Evolutionary conservation across 2,888 invertebrate species (phyloP).

Genomic region (Luffia ferchaultella): DNA sequence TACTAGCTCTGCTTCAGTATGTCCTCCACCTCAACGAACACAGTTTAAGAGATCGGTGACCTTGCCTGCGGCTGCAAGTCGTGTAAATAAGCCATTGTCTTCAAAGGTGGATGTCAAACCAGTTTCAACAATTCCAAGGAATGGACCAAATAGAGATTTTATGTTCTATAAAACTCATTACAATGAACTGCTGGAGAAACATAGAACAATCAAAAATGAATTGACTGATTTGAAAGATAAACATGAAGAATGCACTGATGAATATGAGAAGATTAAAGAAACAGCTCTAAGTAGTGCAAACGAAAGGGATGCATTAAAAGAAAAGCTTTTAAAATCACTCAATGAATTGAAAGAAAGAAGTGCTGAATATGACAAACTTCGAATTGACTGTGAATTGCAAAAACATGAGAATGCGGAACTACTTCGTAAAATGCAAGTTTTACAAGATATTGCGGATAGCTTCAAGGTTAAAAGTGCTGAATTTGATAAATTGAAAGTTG

Average conservation of each 20-base stretch:
- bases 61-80: slow-evolving; percentile 23
- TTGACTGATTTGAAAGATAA: slow-evolving; percentile 57
- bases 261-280: slow-evolving; percentile 57
- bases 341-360: slow-evolving; percentile 41
- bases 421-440: slow-evolving; percentile 39
- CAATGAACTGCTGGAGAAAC: slow-evolving; percentile 67
- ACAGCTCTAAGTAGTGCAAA: slow-evolving; percentile 30
- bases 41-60: not conserved
- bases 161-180: slow-evolving; percentile 67
- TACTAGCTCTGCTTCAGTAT: not conserved
- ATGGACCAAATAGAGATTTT: not conserved
- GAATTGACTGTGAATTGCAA: slow-evolving; percentile 47
- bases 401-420: slow-evolving; percentile 51
- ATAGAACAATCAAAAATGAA: slow-evolving; percentile 61
- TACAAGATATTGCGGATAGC: slow-evolving; percentile 46
- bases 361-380: slow-evolving; percentile 37
- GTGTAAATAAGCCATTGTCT: slow-evolving; percentile 25
- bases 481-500: slow-evolving; percentile 37
- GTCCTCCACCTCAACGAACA: not conserved
- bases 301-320: slow-evolving; percentile 43
- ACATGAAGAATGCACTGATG: slow-evolving; percentile 55
- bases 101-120: slow-evolving; percentile 45
- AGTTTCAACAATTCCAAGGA: slow-evolving; percentile 55
- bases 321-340: slow-evolving; percentile 37
- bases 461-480: slow-evolving; percentile 45